Conservation (phyloP, 2,113 vertebrate species). For the Anser brachyrhynchus region DNA sequence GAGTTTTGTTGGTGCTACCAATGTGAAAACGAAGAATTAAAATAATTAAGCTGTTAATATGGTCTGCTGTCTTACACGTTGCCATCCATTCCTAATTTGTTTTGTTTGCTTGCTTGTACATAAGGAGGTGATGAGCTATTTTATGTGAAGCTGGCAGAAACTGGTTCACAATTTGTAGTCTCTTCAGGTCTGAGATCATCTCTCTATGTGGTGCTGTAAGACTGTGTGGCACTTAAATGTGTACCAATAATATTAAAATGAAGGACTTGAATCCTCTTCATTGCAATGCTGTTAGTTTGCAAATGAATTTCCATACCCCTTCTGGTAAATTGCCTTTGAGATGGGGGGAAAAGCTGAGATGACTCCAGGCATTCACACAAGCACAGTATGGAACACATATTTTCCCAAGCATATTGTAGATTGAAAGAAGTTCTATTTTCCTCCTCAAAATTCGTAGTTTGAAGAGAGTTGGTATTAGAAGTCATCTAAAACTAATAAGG, state of each 20-base stretch:
- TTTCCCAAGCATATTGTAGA: background rate
- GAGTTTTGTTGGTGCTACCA: background rate
- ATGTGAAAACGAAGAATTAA: background rate
- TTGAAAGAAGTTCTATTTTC: background rate
- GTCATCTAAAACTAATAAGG: background rate
- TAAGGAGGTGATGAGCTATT: background rate
- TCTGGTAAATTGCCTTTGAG: background rate
- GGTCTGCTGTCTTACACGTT: background rate
- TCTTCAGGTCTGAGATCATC: background rate
- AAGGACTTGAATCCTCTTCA: background rate
- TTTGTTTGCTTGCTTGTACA: background rate
- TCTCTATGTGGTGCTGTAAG: background rate
- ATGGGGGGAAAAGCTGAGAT: background rate
- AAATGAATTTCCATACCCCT: slow-evolving; percentile 2
- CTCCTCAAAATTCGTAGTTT: background rate
- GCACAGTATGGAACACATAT: background rate
- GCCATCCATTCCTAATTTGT: background rate
- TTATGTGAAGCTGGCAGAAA: background rate
- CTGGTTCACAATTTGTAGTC: background rate
- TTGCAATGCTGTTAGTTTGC: slow-evolving; percentile 32
- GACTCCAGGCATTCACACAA: background rate
- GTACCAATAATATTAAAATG: background rate
- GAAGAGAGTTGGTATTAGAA: background rate
- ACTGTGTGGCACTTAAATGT: background rate
- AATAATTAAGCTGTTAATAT: background rate